phyloP scores from a whole-genome alignment of 2,113 vertebrate genomes.

The Burhinus oedicnemus region DNA sequence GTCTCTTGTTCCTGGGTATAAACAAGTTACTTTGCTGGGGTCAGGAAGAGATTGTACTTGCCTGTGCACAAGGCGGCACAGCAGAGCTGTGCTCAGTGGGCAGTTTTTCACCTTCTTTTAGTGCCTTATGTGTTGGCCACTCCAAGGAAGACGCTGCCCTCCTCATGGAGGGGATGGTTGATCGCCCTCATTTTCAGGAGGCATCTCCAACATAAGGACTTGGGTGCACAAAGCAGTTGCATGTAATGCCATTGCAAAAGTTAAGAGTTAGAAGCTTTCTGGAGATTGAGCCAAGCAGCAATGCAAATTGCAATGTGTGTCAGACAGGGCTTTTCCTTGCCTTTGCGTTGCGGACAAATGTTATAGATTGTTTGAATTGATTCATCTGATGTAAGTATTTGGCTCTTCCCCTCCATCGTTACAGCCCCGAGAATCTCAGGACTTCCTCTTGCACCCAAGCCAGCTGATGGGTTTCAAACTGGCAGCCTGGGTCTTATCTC shows the following conservation, averaged over 20 bases:
- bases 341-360: background rate
- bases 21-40: background rate
- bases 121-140: background rate
- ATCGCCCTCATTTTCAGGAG: background rate
- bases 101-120: background rate
- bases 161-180: background rate
- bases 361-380: background rate
- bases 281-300: background rate
- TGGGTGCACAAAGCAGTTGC: background rate
- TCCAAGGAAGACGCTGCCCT: background rate
- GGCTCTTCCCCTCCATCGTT: background rate
- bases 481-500: background rate
- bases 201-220: background rate
- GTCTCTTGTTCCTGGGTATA: background rate
- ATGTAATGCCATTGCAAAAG: background rate
- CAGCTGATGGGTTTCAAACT: constrained; percentile 3
- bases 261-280: background rate
- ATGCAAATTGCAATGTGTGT: background rate
- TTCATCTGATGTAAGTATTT: background rate
- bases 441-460: background rate
- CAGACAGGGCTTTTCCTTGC: background rate
- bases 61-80: background rate
- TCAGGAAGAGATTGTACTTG: background rate
- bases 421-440: background rate
- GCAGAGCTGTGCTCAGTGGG: background rate